Evolutionary conservation across 1,140 invertebrate genomes (phyloP).

Genomic region (Hetaerina americana): DNA sequence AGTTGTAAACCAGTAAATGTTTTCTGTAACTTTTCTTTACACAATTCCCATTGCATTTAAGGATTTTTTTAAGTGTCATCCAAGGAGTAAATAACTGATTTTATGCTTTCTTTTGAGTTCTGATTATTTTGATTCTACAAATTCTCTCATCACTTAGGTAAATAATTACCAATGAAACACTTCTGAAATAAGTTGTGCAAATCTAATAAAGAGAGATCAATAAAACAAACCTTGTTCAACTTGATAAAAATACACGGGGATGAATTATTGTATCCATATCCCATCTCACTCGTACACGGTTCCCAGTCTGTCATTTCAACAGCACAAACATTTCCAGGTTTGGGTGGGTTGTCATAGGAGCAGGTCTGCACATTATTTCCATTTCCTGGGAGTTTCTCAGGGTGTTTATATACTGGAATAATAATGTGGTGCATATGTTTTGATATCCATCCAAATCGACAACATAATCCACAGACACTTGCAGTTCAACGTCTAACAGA

Average conservation of each 20-base stretch:
- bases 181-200: conserved; percentile 8
- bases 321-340: conserved; percentile 32
- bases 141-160: conserved; percentile 55
- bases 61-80: not conserved
- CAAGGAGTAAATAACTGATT: conserved; percentile 37
- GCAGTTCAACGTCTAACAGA: no score
- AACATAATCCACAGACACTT: no score
- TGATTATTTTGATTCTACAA: conserved; percentile 40
- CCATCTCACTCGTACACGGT: conserved; percentile 43
- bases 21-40: no score
- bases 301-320: conserved; percentile 49
- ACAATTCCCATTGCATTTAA: no score
- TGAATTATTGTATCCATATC: conserved; percentile 55
- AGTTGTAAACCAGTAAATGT: no score
- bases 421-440: no score
- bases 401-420: conserved; percentile 43
- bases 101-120: conserved; percentile 50
- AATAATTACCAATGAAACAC: conserved; percentile 50
- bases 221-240: conserved; percentile 57
- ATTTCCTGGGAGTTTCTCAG: conserved; percentile 30
- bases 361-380: conserved; percentile 40
- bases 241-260: conserved; percentile 77
- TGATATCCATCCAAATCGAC: no score
- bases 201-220: not conserved
- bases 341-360: not conserved